Evolutionary conservation across 2,888 invertebrate species (phyloP).

Genomic region (Eledone cirrhosa): DNA sequence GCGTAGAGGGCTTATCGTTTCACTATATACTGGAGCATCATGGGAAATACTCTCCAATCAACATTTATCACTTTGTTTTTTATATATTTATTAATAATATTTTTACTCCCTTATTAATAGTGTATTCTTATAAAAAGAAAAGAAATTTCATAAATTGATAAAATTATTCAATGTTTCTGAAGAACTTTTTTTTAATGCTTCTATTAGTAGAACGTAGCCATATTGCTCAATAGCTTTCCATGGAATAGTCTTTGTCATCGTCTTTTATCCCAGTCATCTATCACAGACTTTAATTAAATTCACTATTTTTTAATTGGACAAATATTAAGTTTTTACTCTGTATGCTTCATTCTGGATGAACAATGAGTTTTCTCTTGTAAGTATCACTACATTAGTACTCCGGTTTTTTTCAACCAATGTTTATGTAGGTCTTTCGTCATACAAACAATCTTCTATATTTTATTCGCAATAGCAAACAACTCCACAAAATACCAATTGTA

Average conservation of each 20-base stretch:
- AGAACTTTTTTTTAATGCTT: not conserved
- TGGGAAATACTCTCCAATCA: not conserved
- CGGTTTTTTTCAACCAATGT: too few relatives aligned
- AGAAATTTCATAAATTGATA: not conserved
- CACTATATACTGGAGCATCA: conserved; percentile 1
- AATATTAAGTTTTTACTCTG: conserved; percentile 16
- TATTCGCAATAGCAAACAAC: too few relatives aligned
- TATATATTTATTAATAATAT: not conserved
- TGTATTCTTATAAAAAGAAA: not conserved
- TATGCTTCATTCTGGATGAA: conserved; percentile 25
- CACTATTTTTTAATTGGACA: conserved; percentile 8
- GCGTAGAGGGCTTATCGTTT: not conserved
- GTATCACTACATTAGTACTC: conserved; percentile 30
- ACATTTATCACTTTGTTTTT: not conserved
- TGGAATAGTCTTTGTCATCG: conserved; percentile 25
- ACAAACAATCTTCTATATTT: too few relatives aligned
- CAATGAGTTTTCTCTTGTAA: conserved; percentile 47
- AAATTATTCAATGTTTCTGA: not conserved
- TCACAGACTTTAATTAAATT: not conserved
- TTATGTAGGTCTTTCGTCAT: too few relatives aligned
- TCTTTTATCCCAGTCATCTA: conserved; percentile 13
- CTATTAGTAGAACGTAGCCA: conserved; percentile 9
- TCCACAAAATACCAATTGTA: too few relatives aligned
- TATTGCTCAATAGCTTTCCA: not conserved
- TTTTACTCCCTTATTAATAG: not conserved